A percentile compares a stretch with the other conserved stretches of the same genome.
phyloP scores from a whole-genome alignment of 1,140 invertebrate genomes.

The Drosophila sp. region DNA sequence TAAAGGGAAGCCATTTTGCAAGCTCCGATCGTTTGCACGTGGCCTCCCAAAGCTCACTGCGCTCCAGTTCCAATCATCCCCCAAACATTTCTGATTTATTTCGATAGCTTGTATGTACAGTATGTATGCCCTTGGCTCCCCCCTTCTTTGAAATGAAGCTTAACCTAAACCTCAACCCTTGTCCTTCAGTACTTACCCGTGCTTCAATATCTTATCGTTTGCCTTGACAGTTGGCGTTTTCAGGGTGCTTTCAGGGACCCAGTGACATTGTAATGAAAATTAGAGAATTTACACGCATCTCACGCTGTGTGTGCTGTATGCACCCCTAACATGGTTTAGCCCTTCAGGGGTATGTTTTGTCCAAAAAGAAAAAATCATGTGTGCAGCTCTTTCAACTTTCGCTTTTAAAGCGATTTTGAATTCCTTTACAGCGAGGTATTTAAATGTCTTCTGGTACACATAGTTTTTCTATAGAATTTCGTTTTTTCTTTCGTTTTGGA shows the following conservation, averaged over 20 bases:
- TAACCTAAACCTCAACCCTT: constrained; percentile 67
- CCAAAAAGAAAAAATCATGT: constrained; percentile 29
- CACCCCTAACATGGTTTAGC: constrained; percentile 63
- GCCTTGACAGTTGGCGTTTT: constrained; percentile 52
- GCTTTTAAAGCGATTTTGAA: constrained; percentile 76
- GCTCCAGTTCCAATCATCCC: constrained; percentile 41
- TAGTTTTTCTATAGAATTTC: constrained; percentile 50
- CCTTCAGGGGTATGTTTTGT: constrained; percentile 63
- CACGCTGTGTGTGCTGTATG: constrained; percentile 53
- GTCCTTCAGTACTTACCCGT: constrained; percentile 60
- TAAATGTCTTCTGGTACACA: constrained; percentile 59
- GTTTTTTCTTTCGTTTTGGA: constrained; percentile 25
- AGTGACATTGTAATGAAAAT: constrained; percentile 78
- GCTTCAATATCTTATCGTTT: constrained; percentile 52
- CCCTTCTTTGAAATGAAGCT: constrained; percentile 13
- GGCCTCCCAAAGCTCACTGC: constrained; percentile 22
- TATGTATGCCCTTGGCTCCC: constrained; percentile 12
- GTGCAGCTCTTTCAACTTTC: constrained; percentile 32
- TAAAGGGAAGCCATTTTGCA: constrained; percentile 27
- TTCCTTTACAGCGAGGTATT: constrained; percentile 76
- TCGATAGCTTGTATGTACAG: constrained; percentile 18
- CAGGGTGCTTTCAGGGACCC: constrained; percentile 80
- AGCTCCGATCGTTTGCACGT: constrained; percentile 19
- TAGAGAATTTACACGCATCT: constrained; percentile 72
- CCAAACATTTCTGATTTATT: constrained; percentile 39